phyloP scores from a whole-genome alignment of 2,797 vertebrate species.

The Mus minutoides region DNA sequence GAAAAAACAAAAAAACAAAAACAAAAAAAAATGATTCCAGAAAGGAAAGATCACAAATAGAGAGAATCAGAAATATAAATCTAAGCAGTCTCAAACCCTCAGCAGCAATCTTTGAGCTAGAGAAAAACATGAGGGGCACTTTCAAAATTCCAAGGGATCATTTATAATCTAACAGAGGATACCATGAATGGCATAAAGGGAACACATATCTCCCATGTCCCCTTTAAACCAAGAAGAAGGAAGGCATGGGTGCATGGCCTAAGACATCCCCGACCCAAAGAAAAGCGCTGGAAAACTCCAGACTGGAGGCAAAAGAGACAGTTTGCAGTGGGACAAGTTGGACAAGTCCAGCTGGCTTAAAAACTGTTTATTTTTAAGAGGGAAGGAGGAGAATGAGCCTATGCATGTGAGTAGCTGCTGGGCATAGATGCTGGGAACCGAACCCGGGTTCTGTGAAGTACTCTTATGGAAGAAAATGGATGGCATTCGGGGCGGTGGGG shows the following conservation, averaged over 20 bases:
- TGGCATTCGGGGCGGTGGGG: too few species aligned
- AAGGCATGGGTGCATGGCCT: neutral
- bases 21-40: conserved; percentile 25
- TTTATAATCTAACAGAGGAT: neutral
- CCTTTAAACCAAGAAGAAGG: neutral
- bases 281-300: neutral
- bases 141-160: conserved; percentile 5
- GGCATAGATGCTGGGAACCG: neutral
- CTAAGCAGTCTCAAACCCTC: neutral
- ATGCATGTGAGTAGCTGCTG: neutral
- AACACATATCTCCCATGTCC: neutral
- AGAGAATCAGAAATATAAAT: neutral
- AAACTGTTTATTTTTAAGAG: neutral
- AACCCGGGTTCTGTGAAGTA: neutral
- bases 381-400: accelerated
- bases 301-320: neutral
- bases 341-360: neutral
- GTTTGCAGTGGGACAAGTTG: neutral
- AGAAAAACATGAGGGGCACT: neutral
- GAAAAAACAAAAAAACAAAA: too few species aligned
- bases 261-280: neutral
- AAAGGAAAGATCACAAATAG: neutral
- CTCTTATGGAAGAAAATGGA: neutral
- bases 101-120: neutral
- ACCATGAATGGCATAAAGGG: neutral